These are phyloP conservation scores for Cyanoramphus novaezelandiae DNA, from an alignment of 2,113 vertebrate species.

Conservation along the genomic window DNA sequence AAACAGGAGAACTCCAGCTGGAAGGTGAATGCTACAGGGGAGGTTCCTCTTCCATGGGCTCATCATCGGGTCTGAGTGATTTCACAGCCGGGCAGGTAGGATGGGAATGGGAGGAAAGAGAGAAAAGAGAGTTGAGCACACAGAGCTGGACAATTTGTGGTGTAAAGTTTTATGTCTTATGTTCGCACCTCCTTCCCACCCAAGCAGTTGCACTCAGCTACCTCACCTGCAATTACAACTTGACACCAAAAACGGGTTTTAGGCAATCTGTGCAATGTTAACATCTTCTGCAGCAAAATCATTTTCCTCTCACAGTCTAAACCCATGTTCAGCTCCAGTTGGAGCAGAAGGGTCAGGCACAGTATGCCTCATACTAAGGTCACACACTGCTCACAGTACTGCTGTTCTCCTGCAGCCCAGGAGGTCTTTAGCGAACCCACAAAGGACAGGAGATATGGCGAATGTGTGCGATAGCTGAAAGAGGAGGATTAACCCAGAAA, in stretches of 20 bases:
- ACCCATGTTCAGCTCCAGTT: rapidly evolving
- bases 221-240: not conserved
- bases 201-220: not conserved
- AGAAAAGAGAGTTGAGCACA: not conserved
- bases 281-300: not conserved
- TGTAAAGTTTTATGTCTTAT: not conserved
- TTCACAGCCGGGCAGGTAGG: not conserved
- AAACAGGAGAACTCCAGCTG: conserved; percentile 64
- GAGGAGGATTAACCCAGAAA: not conserved
- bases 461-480: rapidly evolving
- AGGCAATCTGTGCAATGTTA: not conserved
- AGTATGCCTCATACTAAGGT: not conserved
- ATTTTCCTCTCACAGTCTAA: not conserved
- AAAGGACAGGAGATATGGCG: not conserved
- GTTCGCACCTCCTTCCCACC: not conserved
- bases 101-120: not conserved
- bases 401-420: not conserved
- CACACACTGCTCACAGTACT: not conserved
- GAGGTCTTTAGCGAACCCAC: not conserved
- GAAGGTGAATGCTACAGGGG: conserved; percentile 82
- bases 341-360: not conserved
- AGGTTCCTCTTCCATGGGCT: conserved; percentile 96
- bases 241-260: not conserved
- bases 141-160: not conserved
- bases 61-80: conserved; percentile 83